Percentiles rank a stretch among this genome's conserved stretches.
phyloP scores from a whole-genome alignment of 2,888 invertebrate species.

The Sinelater perroti region DNA sequence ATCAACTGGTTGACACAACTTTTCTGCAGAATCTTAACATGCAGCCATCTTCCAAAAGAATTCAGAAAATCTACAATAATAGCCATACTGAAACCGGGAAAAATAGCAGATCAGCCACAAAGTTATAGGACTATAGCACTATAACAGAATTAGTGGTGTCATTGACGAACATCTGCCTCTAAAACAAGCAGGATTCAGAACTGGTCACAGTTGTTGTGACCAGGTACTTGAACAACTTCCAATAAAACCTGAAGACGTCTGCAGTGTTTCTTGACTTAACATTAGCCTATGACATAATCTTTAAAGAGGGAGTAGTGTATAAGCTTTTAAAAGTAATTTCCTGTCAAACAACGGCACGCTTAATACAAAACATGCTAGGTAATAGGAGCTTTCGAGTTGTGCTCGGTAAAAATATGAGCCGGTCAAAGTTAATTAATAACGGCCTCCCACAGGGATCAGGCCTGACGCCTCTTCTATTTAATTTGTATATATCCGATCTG shows the following conservation, averaged over 20 bases:
- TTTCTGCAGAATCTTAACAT: too few relatives aligned
- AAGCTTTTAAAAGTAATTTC: slow-evolving; percentile 17
- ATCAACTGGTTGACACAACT: too few relatives aligned
- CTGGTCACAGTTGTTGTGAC: slow-evolving; percentile 34
- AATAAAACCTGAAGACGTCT: slow-evolving; percentile 35
- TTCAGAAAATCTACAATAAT: slow-evolving; percentile 25
- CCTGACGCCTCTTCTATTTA: slow-evolving; percentile 26
- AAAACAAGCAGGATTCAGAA: slow-evolving; percentile 41
- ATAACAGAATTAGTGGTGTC: slow-evolving; percentile 33
- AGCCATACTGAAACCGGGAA: slow-evolving; percentile 19
- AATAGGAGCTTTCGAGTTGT: slow-evolving; percentile 19
- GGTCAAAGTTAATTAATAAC: slow-evolving; percentile 11
- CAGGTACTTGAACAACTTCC: slow-evolving; percentile 38
- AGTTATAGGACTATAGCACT: slow-evolving; percentile 4
- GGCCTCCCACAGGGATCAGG: slow-evolving; percentile 38
- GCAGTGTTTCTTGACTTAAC: slow-evolving; percentile 33
- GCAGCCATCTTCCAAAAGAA: slow-evolving; percentile 14
- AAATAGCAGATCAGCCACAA: slow-evolving; percentile 11
- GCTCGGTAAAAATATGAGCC: background rate
- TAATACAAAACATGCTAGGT: slow-evolving; percentile 33
- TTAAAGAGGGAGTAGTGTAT: slow-evolving; percentile 31
- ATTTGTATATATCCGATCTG: background rate
- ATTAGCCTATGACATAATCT: slow-evolving; percentile 36
- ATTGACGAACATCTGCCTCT: background rate
- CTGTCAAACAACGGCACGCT: background rate